Evolutionary conservation across 2,113 vertebrate genomes (phyloP), one percentile per base, ranked within the genome.

Genomic region (Scortum barcoo): DNA sequence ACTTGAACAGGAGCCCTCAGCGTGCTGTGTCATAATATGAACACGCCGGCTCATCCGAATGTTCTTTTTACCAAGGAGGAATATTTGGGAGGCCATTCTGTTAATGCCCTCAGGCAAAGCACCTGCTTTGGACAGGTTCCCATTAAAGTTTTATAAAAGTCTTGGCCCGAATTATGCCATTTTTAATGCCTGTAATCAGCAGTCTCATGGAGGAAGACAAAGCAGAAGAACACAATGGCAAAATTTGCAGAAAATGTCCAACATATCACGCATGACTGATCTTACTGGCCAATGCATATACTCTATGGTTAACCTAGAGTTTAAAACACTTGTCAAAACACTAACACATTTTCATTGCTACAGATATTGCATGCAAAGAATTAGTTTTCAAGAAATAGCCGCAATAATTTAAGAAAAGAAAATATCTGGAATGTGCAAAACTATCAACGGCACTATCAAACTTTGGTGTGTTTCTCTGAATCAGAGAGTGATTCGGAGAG

Each of bases 41-140:
- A 85, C 73, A 81, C n/a, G n/a, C 20, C 40, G 5, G 61, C 78
- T 76, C 63, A 19, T 78, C 70, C 80, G 89, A 90, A 90, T 86
- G 84, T 83, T 77, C 77, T 65, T 80, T 83, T 83, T 62, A 73
- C 38, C 83, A 44, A 51, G 38, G 57, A 72, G 74, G 46, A 81
- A 65, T 4, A 82, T 83, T 36, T 69, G 66, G 71, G 46, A 76
- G 63, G 40, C 57, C 70, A 73, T 66, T 86, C 69, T 33, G 65
- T 85, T 83, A 72, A 62, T 78, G 65, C 78, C 83, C 80, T 81
- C 78, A 65, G 66, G 91, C 87, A 72, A 75, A 66, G 78, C 72
- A 90, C 78, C 85, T 83, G 87, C 62, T 80, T 90, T 77, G 76
- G 73, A 90, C 75, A 74, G 63, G 72, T 75, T 67, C 68, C 82